These are phyloP conservation scores for Heliconius hermathena DNA, from an alignment of 1,140 invertebrate genomes.

Conservation along the genomic window DNA sequence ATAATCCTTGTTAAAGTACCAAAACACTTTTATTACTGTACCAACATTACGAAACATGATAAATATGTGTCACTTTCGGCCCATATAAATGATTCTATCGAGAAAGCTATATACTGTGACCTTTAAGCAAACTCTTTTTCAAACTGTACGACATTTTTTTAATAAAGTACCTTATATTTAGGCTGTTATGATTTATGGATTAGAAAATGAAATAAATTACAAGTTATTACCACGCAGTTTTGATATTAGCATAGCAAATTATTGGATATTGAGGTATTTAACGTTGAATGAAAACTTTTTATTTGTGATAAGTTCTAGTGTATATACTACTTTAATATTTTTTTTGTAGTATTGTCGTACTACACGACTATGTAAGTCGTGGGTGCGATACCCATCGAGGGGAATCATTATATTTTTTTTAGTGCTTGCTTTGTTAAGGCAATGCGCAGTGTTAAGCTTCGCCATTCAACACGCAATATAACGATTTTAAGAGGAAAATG, in stretches of 20 bases:
- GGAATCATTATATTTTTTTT: too few relatives aligned
- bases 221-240: background rate
- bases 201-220: background rate
- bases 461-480: too few relatives aligned
- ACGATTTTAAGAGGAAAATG: too few relatives aligned
- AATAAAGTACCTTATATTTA: background rate
- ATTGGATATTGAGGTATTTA: background rate
- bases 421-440: too few relatives aligned
- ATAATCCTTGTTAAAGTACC: background rate
- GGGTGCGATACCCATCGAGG: too few relatives aligned
- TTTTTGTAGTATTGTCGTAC: too few relatives aligned
- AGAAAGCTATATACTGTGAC: background rate
- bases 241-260: background rate
- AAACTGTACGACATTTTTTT: background rate
- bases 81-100: constrained; percentile 3
- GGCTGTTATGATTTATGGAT: background rate
- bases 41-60: background rate
- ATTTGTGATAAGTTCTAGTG: too few relatives aligned
- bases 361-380: too few relatives aligned
- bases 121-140: background rate
- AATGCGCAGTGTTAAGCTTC: too few relatives aligned
- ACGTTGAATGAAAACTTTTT: background rate
- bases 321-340: too few relatives aligned
- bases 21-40: background rate
- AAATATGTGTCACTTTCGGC: background rate